Base-by-base conservation (phyloP, 2,797 vertebrate genomes). In the Thalassophryne amazonica region DNA sequence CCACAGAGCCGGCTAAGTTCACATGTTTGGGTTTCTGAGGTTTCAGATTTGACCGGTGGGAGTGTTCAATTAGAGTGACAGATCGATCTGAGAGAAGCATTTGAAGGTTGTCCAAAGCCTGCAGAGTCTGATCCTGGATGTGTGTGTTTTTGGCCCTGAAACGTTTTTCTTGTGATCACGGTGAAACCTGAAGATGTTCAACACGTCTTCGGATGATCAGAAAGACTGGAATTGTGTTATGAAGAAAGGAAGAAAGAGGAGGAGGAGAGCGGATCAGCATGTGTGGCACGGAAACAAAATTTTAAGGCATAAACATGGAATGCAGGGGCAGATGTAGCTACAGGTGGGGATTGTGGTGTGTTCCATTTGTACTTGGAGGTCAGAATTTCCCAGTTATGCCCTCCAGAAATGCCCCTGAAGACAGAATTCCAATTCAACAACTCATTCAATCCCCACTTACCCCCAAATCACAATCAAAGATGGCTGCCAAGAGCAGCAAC, bases 1-100 rank as follows among this genome's bases (percentile, higher is more conserved):
- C 1, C 16, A 41, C 22, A 12, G 1, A 32, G 41, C 7, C 13
- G 1, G 42, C 36, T 72, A 30, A 7, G 22, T 61, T 73, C 69
- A 41, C 10, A 5, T 45, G 55, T 62, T 52, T 11, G 11, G 34
- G 41, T 50, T 48, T 57, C 36, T 42, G 22, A 15, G 13, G 63
- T 48, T 38, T 61, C 29, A 18, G 28, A 17, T 74, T 67, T 13
- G 17, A 50, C 70, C 51, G 32, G 27, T 35, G 65, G 73, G 68
- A 75, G 42, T 18, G 9, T 63, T 80, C 50, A 61, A 70, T 76
- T 69, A 62, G 56, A 72, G 53, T 37, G 39, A 55, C 60, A 37
- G 63, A 55, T 73, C 51, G 54, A 78, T 76, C 53, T 13, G 37
- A 28, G 58, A 29, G 10, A 12, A 22, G 3, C 2, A 45, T 62